phyloP scores from a whole-genome alignment of 2,888 invertebrate species.

The Plemyria rubiginata region DNA sequence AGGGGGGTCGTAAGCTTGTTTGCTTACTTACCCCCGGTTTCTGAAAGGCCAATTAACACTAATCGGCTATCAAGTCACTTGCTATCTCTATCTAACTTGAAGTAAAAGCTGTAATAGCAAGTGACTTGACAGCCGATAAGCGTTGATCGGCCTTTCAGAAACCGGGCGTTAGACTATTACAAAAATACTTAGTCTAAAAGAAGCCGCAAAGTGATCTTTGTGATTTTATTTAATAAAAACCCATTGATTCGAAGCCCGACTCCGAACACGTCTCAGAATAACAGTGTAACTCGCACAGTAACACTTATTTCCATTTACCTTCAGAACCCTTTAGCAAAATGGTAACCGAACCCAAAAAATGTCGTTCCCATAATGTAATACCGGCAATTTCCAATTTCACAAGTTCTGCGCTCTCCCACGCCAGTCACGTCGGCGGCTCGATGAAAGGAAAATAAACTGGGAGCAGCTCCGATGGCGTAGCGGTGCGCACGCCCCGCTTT shows the following conservation, averaged over 20 bases:
- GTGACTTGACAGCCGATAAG: no score
- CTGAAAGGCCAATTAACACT: no score
- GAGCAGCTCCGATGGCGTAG: not conserved
- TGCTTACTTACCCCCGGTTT: no score
- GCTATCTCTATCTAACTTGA: no score
- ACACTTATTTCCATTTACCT: constrained; percentile 6
- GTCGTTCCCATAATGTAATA: constrained; percentile 29
- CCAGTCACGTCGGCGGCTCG: constrained; percentile 24
- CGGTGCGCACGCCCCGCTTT: not conserved
- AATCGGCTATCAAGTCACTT: no score
- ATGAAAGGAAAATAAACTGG: constrained; percentile 16
- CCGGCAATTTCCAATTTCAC: constrained; percentile 29
- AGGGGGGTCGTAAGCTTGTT: no score
- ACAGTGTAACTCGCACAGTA: not conserved
- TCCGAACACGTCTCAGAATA: not conserved
- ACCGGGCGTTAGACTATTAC: no score
- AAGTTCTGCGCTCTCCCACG: constrained; percentile 10
- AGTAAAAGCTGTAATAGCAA: no score
- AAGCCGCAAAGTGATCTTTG: not conserved
- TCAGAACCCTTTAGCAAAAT: constrained; percentile 3
- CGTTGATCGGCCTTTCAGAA: no score
- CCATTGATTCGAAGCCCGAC: not conserved
- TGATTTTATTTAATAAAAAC: not conserved
- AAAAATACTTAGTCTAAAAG: not conserved
- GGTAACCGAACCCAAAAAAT: constrained; percentile 17